Evolutionary conservation across 2,797 vertebrate species (phyloP), one percentile per base, ranked within the genome.

Genomic region (Eleutherodactylus coqui): DNA sequence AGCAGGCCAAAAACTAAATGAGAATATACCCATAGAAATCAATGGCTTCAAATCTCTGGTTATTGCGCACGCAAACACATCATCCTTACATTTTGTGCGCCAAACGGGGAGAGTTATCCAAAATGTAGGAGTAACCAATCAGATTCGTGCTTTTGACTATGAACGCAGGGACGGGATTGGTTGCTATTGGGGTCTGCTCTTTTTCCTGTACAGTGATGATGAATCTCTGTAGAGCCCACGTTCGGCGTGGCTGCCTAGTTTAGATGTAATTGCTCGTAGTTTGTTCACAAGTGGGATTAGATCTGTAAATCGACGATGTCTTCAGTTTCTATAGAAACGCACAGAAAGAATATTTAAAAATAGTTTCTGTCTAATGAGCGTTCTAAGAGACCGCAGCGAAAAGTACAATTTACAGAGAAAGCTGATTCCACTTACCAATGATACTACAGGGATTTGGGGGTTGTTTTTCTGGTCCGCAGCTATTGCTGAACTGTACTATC

Each of bases 251-350:
- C 38, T n/a, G 21, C 14, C 21, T 43, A 21, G 27, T 49, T 49
- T 32, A 29, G 34, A 29, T 10, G 29, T 21, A 32, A 75, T 34
- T 17, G 14, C 47, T 27, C 4, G 51, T 49, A 75, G 27, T 49
- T 75, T 75, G 73, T 51, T 75, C 73, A 51, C 7, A 19, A 75
- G 73, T 21, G n/a, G 43, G 47, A 51, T 51, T 51, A 34, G 29
- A 58, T 72, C 69, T 21, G 75, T 75, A 75, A n/a, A 77, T 38
- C 51, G 1, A 34, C 32, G 21, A 38, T 38, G 75, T 41, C 51
- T 14, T 72, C 24, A 55, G 75, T 78, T 78, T 55, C 75, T 78
- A 78, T 78, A 78, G 75, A 78, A 78, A 78, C 75, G 51, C 49
- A 27, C 29, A 9, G 11, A 58, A 51, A 51, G 51, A 38, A 14